phyloP scores from a whole-genome alignment of 1,140 invertebrate genomes.

The Tetramorium simillimum region DNA sequence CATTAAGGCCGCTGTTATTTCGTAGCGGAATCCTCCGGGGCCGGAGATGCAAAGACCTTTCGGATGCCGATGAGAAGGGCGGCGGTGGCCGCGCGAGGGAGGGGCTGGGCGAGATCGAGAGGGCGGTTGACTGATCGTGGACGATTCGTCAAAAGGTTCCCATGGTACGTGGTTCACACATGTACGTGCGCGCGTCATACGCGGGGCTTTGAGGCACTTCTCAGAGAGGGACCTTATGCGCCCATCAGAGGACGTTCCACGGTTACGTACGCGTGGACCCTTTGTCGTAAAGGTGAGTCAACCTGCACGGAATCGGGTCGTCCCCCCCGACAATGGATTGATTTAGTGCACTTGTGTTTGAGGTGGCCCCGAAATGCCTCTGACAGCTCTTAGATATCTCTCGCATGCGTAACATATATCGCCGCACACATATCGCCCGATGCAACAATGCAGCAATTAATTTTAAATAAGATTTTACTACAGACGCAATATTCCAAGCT shows the following conservation, averaged over 20 bases:
- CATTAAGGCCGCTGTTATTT: constrained; percentile 73
- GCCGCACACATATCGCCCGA: background rate
- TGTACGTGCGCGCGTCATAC: background rate
- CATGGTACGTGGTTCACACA: constrained; percentile 16
- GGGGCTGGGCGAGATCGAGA: constrained; percentile 40
- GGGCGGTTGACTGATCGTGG: constrained; percentile 66
- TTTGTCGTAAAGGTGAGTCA: constrained; percentile 79
- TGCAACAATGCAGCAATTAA: constrained; percentile 10
- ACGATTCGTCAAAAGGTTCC: constrained; percentile 70
- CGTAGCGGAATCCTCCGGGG: constrained; percentile 58
- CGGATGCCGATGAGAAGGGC: constrained; percentile 18
- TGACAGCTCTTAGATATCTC: constrained; percentile 63
- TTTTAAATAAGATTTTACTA: background rate
- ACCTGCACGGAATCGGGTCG: constrained; percentile 77
- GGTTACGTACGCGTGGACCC: constrained; percentile 44
- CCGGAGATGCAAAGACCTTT: constrained; percentile 63
- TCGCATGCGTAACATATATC: background rate
- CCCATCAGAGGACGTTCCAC: constrained; percentile 28
- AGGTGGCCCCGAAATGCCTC: constrained; percentile 64
- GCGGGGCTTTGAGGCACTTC: constrained; percentile 10
- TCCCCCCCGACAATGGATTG: constrained; percentile 78
- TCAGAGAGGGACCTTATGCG: background rate
- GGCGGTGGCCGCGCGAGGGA: background rate
- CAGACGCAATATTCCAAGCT: background rate
- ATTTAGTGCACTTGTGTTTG: constrained; percentile 79